Conservation (phyloP, 2,888 invertebrate species). For the Brenthis daphne region DNA sequence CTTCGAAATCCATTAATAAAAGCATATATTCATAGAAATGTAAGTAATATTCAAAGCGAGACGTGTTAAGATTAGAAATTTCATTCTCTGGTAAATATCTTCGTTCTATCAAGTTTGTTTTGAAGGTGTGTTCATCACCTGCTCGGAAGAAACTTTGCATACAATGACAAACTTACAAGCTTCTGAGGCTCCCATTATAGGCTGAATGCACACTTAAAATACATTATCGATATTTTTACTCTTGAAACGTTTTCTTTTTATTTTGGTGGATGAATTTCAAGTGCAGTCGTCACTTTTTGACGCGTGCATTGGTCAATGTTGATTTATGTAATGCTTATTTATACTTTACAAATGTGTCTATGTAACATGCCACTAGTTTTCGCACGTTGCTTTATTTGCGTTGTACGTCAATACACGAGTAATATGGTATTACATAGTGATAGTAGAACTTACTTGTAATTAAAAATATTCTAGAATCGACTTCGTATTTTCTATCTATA, state of each 20-base stretch:
- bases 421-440: too few species aligned
- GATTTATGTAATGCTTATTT: neutral
- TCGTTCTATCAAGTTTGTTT: slow-evolving; percentile 32
- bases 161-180: slow-evolving; percentile 72
- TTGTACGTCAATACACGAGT: too few species aligned
- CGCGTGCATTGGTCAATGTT: slow-evolving; percentile 5
- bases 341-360: neutral
- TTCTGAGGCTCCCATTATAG: slow-evolving; percentile 48
- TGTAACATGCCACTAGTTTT: too few species aligned
- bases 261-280: slow-evolving; percentile 19
- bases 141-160: slow-evolving; percentile 67
- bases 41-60: slow-evolving; percentile 15
- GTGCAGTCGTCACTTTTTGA: slow-evolving; percentile 5
- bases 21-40: slow-evolving; percentile 28
- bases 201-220: slow-evolving; percentile 41
- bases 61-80: slow-evolving; percentile 33
- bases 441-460: too few species aligned
- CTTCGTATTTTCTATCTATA: too few species aligned
- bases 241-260: slow-evolving; percentile 22
- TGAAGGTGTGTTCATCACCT: slow-evolving; percentile 52
- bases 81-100: slow-evolving; percentile 20
- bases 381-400: too few species aligned
- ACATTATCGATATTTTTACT: slow-evolving; percentile 32
- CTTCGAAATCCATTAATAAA: slow-evolving; percentile 25
- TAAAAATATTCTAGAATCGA: too few species aligned